A percentile compares a stretch with the other conserved stretches of the same genome.
Conservation (phyloP, 2,113 vertebrate genomes). For the Psittacula cyanocephala region DNA sequence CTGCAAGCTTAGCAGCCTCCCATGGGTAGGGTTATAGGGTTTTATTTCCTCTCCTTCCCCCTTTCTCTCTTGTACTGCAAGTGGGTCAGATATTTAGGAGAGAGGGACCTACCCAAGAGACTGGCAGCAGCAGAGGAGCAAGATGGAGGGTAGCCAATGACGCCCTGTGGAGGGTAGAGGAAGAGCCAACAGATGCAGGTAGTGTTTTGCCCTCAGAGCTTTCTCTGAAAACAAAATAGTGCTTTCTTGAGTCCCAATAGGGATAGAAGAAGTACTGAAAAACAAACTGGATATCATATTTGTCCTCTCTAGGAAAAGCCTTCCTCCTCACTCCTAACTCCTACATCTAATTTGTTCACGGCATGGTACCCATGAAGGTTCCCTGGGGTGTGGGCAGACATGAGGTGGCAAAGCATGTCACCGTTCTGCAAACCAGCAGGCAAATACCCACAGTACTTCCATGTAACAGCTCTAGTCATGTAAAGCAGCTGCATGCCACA, state of each 20-base stretch:
- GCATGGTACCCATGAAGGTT: neutral
- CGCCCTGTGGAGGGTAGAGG: rapidly evolving
- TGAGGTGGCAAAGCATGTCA: neutral
- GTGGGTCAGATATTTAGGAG: neutral
- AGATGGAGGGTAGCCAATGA: neutral
- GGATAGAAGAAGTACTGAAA: neutral
- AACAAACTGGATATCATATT: neutral
- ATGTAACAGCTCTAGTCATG: neutral
- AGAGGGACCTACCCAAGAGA: neutral
- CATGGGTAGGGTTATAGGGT: neutral
- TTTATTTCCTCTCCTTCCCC: neutral
- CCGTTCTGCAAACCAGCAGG: neutral
- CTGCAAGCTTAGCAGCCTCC: neutral
- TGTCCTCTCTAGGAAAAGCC: neutral
- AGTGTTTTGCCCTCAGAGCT: neutral
- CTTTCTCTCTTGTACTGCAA: neutral
- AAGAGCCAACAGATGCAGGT: neutral
- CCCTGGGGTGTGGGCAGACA: neutral
- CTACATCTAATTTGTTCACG: neutral
- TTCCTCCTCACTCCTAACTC: neutral
- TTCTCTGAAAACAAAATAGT: neutral
- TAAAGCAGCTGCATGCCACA: rapidly evolving
- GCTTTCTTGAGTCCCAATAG: neutral
- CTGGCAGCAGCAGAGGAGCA: neutral
- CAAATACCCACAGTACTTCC: neutral